Base-by-base conservation (phyloP, 2,888 invertebrate species). In the Ormyrus pomaceus region DNA sequence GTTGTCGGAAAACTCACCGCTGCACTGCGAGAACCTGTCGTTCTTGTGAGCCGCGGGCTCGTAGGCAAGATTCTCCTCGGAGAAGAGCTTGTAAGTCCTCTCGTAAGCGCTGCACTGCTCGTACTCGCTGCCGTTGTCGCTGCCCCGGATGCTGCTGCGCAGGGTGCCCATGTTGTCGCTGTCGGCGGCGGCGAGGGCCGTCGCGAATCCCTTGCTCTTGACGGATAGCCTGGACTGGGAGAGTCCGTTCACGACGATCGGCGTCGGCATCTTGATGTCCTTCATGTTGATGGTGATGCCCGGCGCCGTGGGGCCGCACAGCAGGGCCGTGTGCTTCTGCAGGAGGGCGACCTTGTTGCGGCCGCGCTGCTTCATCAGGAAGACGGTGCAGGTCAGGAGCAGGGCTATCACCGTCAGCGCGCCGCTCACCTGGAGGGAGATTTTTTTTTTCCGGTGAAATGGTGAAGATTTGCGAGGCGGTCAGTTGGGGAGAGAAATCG, bases 341-440 rank as follows among this genome's bases (percentile, higher is more conserved):
- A 94, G 90, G 3, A 94, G 91, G 2, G 94, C 93, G 6, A 94
- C 93, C 83, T 93, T 93, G 86, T 94, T 93, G 61, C 93, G 91
- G n/a, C 94, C 94, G 46, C 94, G 89, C 53, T 94, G 91, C 76
- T 94, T 93, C 92, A 95, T 93, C 82, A 95, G 91, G 84, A 94
- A 92, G 11, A 94, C 92, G 10, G 93, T 93, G 86, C 94, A 94
- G 50, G 94, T 93, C 79, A 94, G 90, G 45, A 95, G 91, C 7
- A 95, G 91, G 0, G 94, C 93, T 66, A 94, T 91, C 87, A 95
- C 94, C 4, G 94, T 94, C 82, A 95, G 88, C 0, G 94, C 93
- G 0, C 94, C 94, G 56, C 95, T 94, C 19, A 95, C 93, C 2
- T 95, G 62, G 9, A 11, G 34, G 7, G 55, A 6, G 34, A 55